These are phyloP conservation scores for Sebastes taczanowskii DNA, from an alignment of 2,797 vertebrate genomes.

Conservation along the genomic window DNA sequence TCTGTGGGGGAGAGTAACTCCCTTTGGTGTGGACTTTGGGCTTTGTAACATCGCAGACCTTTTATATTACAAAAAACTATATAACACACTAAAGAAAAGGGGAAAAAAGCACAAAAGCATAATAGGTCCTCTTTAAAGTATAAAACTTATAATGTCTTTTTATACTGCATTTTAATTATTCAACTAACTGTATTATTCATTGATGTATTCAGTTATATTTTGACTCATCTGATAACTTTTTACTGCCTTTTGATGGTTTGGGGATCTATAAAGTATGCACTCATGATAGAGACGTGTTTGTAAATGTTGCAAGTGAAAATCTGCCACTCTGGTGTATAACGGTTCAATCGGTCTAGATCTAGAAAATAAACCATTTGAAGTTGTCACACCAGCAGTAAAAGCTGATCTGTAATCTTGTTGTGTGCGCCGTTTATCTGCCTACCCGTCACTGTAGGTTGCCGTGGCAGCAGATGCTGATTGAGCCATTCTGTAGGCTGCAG, in stretches of 20 bases:
- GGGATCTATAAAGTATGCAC: background rate
- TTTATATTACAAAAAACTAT: too few relatives aligned
- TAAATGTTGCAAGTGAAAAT: background rate
- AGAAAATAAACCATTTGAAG: background rate
- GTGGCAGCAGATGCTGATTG: conserved; percentile 83
- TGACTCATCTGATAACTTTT: background rate
- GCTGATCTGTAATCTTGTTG: background rate
- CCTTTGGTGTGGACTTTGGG: too few relatives aligned
- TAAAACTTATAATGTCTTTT: too few relatives aligned
- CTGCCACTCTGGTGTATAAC: background rate
- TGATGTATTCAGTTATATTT: background rate
- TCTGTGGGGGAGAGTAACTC: too few relatives aligned
- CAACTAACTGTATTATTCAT: background rate
- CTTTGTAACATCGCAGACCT: too few relatives aligned
- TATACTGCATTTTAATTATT: too few relatives aligned
- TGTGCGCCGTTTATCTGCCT: conserved; percentile 12
- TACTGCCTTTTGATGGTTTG: background rate
- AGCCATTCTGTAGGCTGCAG: conserved; percentile 84
- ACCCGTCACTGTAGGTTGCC: conserved; percentile 86
- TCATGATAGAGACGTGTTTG: background rate
- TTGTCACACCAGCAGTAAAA: background rate
- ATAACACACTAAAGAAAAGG: too few relatives aligned
- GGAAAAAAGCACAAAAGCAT: too few relatives aligned
- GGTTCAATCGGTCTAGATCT: background rate
- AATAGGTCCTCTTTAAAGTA: too few relatives aligned